Base-by-base conservation (phyloP, 2,888 invertebrate genomes). In the Pseudococcus viburni region DNA sequence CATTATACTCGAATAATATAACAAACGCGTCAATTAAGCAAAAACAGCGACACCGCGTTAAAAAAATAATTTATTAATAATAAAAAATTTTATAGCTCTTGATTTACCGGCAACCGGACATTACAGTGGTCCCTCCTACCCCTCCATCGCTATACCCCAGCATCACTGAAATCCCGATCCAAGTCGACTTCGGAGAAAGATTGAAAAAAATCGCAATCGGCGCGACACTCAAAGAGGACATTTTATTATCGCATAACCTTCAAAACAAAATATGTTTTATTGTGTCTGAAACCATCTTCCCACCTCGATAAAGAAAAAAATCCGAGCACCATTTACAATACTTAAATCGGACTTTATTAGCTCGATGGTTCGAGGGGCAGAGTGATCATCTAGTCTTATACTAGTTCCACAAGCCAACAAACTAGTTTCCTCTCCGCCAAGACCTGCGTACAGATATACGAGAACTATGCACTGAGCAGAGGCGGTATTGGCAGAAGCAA, bases 401-500 rank as follows among this genome's bases (percentile, higher is more conserved):
- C 26, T 33, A 46, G 83, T 83, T 11, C 42, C 5, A 55, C 33
- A 33, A 26, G 39, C 33, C 39, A 33, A 55, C 11, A 64, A 85
- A 85, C 85, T 64, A 59, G 85, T 85, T 85, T 5, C 26, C 26
- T 85, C 26, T 48, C n/a, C 19, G 9, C 12, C 9, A n/a, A 59
- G 5, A 33, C 59, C n/a, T 83, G n/a, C n/a, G 83, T 42, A 83
- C 8, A 80, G 42, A 19, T n/a, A 11, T 33, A 33, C 26, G 48
- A 2, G n/a, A 19, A 6, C 48, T 55, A 46, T n/a, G 48, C 19
- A 84, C 17, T n/a, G 33, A 12, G 85, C 64, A 85, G 64, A 85
- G 85, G 84, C 84, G 84, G 85, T 85, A 85, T 85, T 59, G 55
- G 85, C 59, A 85, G 85, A 85, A 59, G 51, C 84, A 19, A 85